Evolutionary conservation across 2,888 invertebrate species (phyloP), one percentile per base, ranked within the genome.

Genomic region (Unio delphinus): DNA sequence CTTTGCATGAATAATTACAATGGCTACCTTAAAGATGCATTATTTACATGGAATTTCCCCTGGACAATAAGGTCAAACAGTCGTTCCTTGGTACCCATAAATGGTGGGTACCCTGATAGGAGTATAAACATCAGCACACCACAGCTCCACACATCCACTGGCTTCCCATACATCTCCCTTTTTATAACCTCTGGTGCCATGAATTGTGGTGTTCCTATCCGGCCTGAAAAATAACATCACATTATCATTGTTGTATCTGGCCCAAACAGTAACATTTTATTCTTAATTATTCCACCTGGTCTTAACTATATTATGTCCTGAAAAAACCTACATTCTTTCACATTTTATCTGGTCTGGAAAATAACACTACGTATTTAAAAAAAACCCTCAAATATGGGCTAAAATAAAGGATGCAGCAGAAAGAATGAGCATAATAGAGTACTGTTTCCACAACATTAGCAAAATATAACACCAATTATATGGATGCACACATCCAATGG

Each of bases 161-260:
- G 95, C 90, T 98, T 98, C 57, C 92, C 91, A 77, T 91, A 91
- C 3, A 95, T 93, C 90, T 95, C 94, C 86, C 95, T 93, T 75
- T 95, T 94, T 28, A 99, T 95, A 78, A 99, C 95, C 91, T 99
- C 99, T 0, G 99, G 99, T 1, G 98, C 96, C 97, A 99, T 98
- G 91, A 97, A 99, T 90, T 97, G 96, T 20, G 98, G 96, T 70
- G 97, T 97, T 57, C 98, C 98, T 74, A 98, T 95, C 76, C 97
- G 94, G 90, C 95, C 97, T 96, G 82, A 7, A 73, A 74, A 72
- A 20, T 59, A 55, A 64, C n/a, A 61, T 4, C 1, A 45, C 4
- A 11, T 45, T 45, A 11, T 45, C 11, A 45, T 11, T 45, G 11
- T 45, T 45, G 8, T 11, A 45, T 45, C 11, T 4, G 4, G 45